These are phyloP conservation scores for Lamproptera curius DNA, from an alignment of 2,888 invertebrate genomes.

Conservation along the genomic window DNA sequence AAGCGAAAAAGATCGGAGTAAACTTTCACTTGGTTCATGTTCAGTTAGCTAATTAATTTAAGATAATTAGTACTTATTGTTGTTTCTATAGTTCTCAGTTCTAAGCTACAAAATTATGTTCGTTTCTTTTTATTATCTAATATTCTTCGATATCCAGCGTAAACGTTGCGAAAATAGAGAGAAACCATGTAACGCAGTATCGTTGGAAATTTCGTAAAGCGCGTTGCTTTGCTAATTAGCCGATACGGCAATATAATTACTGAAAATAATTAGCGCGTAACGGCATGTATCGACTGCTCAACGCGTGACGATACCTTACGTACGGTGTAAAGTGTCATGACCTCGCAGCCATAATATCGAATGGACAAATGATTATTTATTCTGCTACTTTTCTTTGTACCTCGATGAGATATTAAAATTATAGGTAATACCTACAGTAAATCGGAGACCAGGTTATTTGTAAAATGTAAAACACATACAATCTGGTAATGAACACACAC, in stretches of 20 bases:
- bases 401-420: too few relatives aligned
- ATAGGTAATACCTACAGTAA: too few relatives aligned
- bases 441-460: too few relatives aligned
- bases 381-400: too few relatives aligned
- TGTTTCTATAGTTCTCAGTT: not conserved
- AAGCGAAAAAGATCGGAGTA: not conserved
- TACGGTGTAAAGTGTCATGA: not conserved
- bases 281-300: conserved; percentile 5
- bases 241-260: conserved; percentile 3
- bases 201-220: conserved; percentile 10
- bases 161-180: too few relatives aligned
- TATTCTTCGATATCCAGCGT: not conserved
- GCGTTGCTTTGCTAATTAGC: conserved; percentile 12
- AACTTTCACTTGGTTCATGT: not conserved
- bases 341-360: too few relatives aligned
- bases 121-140: not conserved
- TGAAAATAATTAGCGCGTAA: conserved; percentile 13
- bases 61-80: not conserved
- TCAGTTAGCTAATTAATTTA: not conserved
- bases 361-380: too few relatives aligned
- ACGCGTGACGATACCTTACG: not conserved
- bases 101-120: too few relatives aligned
- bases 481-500: too few relatives aligned
- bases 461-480: too few relatives aligned
- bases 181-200: conserved; percentile 17